Evolutionary conservation across 2,113 vertebrate genomes (phyloP), one percentile per base, ranked within the genome.

Genomic region (Hippocampus abdominalis): DNA sequence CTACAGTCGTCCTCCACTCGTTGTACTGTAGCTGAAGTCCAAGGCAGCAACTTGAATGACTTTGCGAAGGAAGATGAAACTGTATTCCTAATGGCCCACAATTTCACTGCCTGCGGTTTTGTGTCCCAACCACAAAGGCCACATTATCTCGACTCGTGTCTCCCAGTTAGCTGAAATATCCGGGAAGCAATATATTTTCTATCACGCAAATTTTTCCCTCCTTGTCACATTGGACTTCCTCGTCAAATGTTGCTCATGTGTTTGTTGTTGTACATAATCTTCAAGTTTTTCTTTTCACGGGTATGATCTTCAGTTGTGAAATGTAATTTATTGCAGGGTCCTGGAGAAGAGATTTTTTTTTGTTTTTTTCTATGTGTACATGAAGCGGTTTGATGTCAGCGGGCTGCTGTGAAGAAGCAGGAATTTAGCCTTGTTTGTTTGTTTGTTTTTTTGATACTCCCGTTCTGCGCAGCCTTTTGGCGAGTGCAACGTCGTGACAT

Each of bases 111-210:
- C 64, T 76, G 68, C 66, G 2, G 3, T 81, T 46, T 69, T 72
- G 56, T 60, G 69, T 70, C 48, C 48, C 1, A 1, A 75, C 46
- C 64, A 62, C 49, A 69, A 70, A 79, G 74, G 56, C 56, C 56
- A 65, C 76, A 57, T 64, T 27, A 64, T 57, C 62, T 81, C 60
- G 69, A 0, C 80, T 79, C 69, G 73, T 84, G 71, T 86, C 74
- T 79, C 57, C 12, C 69, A 79, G 72, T 81, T 74, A 81, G 78
- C 74, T 82, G 71, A 80, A 83, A 84, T 73, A 73, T 73, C 73
- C 69, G 76, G 86, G 81, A 91, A 90, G 86, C 87, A 89, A 89
- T 89, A 88, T 87, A 78, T 90, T 90, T 90, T 89, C 78, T 86
- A 89, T 85, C 78, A 81, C 83, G 74, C 78, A 75, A 88, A 32